Evolutionary conservation across 1,140 invertebrate genomes (phyloP).

Genomic region (Octopus sinensis): DNA sequence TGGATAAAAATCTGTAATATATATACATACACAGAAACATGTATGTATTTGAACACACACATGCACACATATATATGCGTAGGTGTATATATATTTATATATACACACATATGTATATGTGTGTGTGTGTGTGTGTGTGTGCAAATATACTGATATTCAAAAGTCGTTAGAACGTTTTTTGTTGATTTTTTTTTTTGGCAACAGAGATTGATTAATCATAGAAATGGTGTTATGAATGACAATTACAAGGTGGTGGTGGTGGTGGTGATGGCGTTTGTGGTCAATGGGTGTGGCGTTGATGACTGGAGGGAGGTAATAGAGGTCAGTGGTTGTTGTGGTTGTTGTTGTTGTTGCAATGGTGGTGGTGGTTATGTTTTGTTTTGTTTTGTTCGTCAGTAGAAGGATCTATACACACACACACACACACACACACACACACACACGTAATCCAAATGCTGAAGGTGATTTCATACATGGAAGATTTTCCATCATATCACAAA

Average conservation of each 20-base stretch:
- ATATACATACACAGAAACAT: not conserved
- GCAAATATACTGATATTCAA: not conserved
- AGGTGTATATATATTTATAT: not conserved
- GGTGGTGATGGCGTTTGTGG: not conserved
- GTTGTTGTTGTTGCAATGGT: too few species aligned
- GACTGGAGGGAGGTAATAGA: not conserved
- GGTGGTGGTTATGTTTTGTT: too few species aligned
- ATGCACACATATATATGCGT: not conserved
- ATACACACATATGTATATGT: not conserved
- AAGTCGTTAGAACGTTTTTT: not conserved
- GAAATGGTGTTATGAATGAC: not conserved
- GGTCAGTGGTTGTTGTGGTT: not conserved
- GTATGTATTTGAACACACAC: not conserved
- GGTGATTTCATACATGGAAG: too few species aligned
- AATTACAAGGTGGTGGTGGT: not conserved
- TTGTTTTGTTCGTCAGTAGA: too few species aligned
- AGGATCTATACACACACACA: too few species aligned
- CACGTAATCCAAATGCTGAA: too few species aligned
- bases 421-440: too few species aligned
- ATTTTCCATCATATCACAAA: too few species aligned
- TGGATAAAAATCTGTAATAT: not conserved
- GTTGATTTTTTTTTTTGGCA: not conserved
- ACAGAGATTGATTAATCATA: not conserved
- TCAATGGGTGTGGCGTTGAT: not conserved
- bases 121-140: not conserved